These are phyloP conservation scores for Nymphalis polychloros DNA, from an alignment of 2,888 invertebrate genomes.

Conservation along the genomic window DNA sequence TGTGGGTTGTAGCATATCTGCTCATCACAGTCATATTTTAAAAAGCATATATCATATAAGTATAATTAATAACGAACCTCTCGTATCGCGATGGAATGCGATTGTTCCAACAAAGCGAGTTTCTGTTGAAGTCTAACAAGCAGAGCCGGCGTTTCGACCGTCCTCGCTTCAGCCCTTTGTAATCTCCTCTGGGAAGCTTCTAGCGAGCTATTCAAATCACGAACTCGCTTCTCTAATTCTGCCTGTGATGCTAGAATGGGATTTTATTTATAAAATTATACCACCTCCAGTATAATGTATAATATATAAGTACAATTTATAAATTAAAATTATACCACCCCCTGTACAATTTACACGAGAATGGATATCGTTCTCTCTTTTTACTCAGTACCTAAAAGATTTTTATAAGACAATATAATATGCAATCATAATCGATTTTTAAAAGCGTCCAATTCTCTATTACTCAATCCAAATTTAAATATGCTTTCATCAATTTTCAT, in stretches of 20 bases:
- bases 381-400: background rate
- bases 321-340: background rate
- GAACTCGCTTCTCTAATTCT: slow-evolving; percentile 72
- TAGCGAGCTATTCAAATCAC: slow-evolving; percentile 83
- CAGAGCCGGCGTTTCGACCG: slow-evolving; percentile 83
- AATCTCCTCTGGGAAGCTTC: slow-evolving; percentile 84
- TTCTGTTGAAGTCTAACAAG: slow-evolving; percentile 87
- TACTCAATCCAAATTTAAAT: too few relatives aligned
- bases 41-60: too few relatives aligned
- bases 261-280: background rate
- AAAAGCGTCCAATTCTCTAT: too few relatives aligned
- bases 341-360: background rate
- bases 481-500: too few relatives aligned
- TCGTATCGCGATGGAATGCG: slow-evolving; percentile 85
- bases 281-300: too few relatives aligned
- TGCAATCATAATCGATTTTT: too few relatives aligned
- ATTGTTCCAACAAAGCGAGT: slow-evolving; percentile 86
- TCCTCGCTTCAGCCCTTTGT: slow-evolving; percentile 84
- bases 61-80: slow-evolving; percentile 63
- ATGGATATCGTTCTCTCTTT: background rate
- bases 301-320: too few relatives aligned
- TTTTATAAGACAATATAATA: too few relatives aligned
- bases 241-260: slow-evolving; percentile 58
- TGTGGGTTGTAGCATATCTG: too few relatives aligned
- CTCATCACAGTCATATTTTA: too few relatives aligned